A percentile compares a stretch with the other conserved stretches of the same genome.
phyloP scores from a whole-genome alignment of 1,140 invertebrate genomes.

The Probaryconus sp. region DNA sequence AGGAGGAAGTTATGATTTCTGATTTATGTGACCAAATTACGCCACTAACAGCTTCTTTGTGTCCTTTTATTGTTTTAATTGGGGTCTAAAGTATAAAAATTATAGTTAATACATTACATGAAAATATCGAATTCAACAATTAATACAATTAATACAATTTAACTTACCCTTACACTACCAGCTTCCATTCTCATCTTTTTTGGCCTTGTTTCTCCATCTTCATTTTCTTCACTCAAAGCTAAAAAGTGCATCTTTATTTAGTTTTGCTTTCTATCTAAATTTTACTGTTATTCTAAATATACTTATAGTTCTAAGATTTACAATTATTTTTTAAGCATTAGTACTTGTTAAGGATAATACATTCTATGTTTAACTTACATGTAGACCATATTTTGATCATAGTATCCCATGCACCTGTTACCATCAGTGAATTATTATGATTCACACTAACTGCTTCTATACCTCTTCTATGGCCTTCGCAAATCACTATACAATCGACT shows the following conservation, averaged over 20 bases:
- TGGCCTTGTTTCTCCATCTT: conserved; percentile 76
- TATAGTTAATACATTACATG: conserved; percentile 1
- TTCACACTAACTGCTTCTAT: conserved; percentile 91
- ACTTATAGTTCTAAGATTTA: too few species aligned
- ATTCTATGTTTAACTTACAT: conserved; percentile 73
- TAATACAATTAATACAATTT: conserved; percentile 8
- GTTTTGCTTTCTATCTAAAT: too few species aligned
- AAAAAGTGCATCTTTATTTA: too few species aligned
- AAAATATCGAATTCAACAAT: not conserved
- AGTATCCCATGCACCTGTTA: conserved; percentile 95
- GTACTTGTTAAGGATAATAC: conserved; percentile 6
- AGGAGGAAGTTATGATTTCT: conserved; percentile 90
- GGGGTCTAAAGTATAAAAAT: conserved; percentile 84
- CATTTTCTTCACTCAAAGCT: conserved; percentile 70
- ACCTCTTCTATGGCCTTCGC: conserved; percentile 92
- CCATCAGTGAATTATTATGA: conserved; percentile 83
- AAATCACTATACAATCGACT: conserved; percentile 88
- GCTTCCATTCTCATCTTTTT: conserved; percentile 75
- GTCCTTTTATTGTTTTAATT: conserved; percentile 92
- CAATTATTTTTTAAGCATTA: too few species aligned
- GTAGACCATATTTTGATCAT: conserved; percentile 89
- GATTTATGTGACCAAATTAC: conserved; percentile 89
- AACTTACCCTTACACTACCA: conserved; percentile 70
- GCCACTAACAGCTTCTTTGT: conserved; percentile 92
- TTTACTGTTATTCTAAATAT: conserved; percentile 1